A percentile compares a stretch with the other conserved stretches of the same genome.
These are phyloP conservation scores for Synanthedon andrenaeformis DNA, from an alignment of 2,888 invertebrate genomes.

Conservation along the genomic window DNA sequence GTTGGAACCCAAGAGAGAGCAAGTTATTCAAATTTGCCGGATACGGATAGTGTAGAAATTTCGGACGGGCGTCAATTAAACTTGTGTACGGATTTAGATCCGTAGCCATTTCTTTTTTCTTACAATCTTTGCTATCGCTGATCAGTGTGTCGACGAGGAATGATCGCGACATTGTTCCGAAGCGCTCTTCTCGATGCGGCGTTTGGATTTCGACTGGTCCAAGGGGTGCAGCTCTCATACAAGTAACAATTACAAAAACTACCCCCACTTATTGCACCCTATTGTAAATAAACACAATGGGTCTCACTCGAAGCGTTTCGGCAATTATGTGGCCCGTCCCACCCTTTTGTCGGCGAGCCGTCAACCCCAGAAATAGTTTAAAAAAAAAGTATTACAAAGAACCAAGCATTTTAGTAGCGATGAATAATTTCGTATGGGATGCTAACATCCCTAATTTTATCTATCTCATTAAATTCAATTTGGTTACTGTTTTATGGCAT, in stretches of 20 bases:
- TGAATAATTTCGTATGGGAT: slow-evolving; percentile 67
- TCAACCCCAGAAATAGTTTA: slow-evolving; percentile 52
- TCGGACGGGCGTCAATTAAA: slow-evolving; percentile 45
- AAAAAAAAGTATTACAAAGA: slow-evolving; percentile 48
- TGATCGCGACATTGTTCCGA: slow-evolving; percentile 78
- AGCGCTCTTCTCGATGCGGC: slow-evolving; percentile 18
- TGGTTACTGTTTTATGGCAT: slow-evolving; percentile 40
- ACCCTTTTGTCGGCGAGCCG: slow-evolving; percentile 66
- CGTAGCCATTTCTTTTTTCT: slow-evolving; percentile 43
- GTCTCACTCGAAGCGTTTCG: slow-evolving; percentile 67
- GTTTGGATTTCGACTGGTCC: slow-evolving; percentile 42
- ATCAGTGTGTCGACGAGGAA: slow-evolving; percentile 86
- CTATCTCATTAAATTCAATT: slow-evolving; percentile 66
- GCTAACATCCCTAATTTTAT: slow-evolving; percentile 56
- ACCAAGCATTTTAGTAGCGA: slow-evolving; percentile 65
- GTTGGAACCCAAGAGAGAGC: slow-evolving; percentile 74
- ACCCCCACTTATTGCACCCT: slow-evolving; percentile 67
- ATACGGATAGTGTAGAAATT: slow-evolving; percentile 73
- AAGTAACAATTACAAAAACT: slow-evolving; percentile 69
- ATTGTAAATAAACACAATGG: slow-evolving; percentile 66
- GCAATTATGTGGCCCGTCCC: slow-evolving; percentile 68
- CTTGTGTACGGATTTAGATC: slow-evolving; percentile 51
- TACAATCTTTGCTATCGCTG: slow-evolving; percentile 70
- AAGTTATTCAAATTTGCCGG: slow-evolving; percentile 75
- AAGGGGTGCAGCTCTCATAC: slow-evolving; percentile 34